A percentile compares a stretch with the other conserved stretches of the same genome.
Evolutionary conservation across 2,113 vertebrate genomes (phyloP).

Genomic region (Todiramphus chloris): DNA sequence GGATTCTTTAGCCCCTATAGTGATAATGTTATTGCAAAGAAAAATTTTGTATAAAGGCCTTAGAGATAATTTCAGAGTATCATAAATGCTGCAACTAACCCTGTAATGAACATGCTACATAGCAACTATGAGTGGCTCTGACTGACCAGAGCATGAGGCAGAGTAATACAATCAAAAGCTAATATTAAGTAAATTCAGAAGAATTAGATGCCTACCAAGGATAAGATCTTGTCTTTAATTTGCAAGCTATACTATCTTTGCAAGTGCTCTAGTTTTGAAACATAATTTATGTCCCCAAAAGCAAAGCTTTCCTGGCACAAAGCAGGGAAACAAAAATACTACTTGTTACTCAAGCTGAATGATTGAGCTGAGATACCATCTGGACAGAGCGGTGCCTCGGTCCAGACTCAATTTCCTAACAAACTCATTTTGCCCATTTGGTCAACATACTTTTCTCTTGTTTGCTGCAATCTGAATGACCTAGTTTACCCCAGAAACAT

Average conservation of each 20-base stretch:
- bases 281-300: not conserved
- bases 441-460: not conserved
- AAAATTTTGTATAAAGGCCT: not conserved
- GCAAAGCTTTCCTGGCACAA: not conserved
- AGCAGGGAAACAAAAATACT: not conserved
- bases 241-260: not conserved
- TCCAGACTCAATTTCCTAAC: not conserved
- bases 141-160: not conserved
- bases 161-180: not conserved
- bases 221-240: not conserved
- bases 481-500: not conserved
- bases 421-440: not conserved
- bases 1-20: not conserved
- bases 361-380: not conserved
- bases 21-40: not conserved
- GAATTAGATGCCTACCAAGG: not conserved
- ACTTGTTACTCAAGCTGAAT: not conserved
- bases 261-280: not conserved
- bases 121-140: not conserved
- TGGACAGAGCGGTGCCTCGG: not conserved
- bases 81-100: not conserved
- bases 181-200: not conserved
- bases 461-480: not conserved
- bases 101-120: rapidly evolving
- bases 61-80: not conserved